A percentile compares a stretch with the other conserved stretches of the same genome.
These are phyloP conservation scores for Drosophila siamana DNA, from an alignment of 2,888 invertebrate species.

Conservation along the genomic window DNA sequence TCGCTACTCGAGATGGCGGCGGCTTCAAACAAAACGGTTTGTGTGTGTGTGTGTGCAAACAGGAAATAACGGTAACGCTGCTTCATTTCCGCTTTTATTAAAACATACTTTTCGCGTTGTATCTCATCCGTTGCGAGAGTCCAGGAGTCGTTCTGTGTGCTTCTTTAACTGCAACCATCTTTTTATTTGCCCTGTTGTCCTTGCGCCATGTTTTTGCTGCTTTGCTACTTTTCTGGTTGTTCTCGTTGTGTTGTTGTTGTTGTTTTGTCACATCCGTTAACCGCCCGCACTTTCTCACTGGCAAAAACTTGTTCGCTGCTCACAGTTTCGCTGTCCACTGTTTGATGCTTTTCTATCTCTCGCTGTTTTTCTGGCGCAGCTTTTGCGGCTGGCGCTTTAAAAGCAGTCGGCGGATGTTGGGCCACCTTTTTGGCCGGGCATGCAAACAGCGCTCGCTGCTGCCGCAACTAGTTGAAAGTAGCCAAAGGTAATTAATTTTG, in stretches of 20 bases:
- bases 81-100: conserved; percentile 81
- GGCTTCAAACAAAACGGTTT: conserved; percentile 72
- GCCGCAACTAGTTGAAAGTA: conserved; percentile 76
- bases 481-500: conserved; percentile 84
- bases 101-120: conserved; percentile 79
- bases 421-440: conserved; percentile 60
- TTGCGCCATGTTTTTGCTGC: conserved; percentile 22
- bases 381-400: conserved; percentile 61
- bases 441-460: conserved; percentile 48
- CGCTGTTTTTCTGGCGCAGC: conserved; percentile 19
- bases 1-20: conserved; percentile 1
- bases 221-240: conserved; percentile 16
- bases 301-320: conserved; percentile 60
- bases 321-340: not conserved
- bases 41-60: conserved; percentile 69
- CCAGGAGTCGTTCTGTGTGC: conserved; percentile 11
- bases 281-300: conserved; percentile 63
- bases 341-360: conserved; percentile 28
- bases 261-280: conserved; percentile 73
- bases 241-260: conserved; percentile 36
- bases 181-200: conserved; percentile 50
- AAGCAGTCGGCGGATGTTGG: conserved; percentile 69
- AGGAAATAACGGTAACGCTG: conserved; percentile 81
- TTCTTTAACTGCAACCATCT: conserved; percentile 45
- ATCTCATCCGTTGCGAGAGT: conserved; percentile 69